Evolutionary conservation across 2,113 vertebrate genomes (phyloP), one percentile per base, ranked within the genome.

Genomic region (Crotalus helleri): DNA sequence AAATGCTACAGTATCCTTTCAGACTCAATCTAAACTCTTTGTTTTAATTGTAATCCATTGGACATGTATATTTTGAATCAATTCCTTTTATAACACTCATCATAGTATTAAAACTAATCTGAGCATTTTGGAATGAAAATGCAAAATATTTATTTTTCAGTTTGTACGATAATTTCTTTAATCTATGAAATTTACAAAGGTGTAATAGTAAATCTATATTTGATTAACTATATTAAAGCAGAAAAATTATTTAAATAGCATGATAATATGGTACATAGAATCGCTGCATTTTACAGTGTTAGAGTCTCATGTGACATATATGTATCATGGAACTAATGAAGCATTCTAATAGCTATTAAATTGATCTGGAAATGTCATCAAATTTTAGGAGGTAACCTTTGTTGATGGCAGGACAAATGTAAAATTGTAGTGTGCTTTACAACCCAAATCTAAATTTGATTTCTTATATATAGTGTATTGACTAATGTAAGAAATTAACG

Each of bases 81-180:
- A 49, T 87, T 87, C 21, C 24, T 51, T 87, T 87, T 49, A 87
- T 5, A 92, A 94, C 85, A 91, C 39, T 33, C 33, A 12, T 90
- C 49, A 39, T 24, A 91, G 29, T 92, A 57, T 85, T 87, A 59
- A 94, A 94, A 86, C 74, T 89, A 29, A 81, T 8, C 85, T 88
- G 86, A 93, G 86, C 24, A 92, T 90, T 93, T 93, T 53, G 59
- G 74, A 95, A 92, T 92, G 58, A 92, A 95, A 88, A 94, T 90
- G 90, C 26, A 81, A 19, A 6, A 8, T 88, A 53, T 51, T 46
- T 11, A 11, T 55, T 24, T 53, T 69, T 19, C 57, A 26, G 8
- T 90, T 54, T 49, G 53, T 86, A 49, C 58, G 58, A 88, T 33
- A 69, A 92, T 90, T 19, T 64, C 54, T 93, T 91, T 85, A 85